Conservation (phyloP, 2,888 invertebrate genomes). For the Chydorus sphaericus region DNA sequence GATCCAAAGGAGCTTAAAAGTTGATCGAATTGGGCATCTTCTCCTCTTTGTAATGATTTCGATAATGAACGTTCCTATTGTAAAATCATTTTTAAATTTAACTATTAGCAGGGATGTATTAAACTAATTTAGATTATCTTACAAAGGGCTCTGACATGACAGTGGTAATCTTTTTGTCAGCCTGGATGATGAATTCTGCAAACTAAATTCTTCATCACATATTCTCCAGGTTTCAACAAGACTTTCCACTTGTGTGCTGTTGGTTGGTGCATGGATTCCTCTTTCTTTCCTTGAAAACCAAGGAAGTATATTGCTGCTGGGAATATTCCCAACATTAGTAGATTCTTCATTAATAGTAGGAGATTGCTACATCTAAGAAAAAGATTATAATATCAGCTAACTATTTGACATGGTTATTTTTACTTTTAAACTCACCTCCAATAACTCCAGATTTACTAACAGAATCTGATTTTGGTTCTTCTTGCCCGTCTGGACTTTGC, state of each 20-base stretch:
- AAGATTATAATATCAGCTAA: not conserved
- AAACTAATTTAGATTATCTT: no score
- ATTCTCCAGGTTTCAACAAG: constrained; percentile 66
- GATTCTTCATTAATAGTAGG: not conserved
- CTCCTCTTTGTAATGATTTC: constrained; percentile 87
- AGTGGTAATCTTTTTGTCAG: constrained; percentile 88
- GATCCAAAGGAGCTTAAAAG: constrained; percentile 79
- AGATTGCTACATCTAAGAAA: not conserved
- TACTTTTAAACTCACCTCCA: not conserved
- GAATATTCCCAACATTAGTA: not conserved
- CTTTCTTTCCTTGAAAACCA: constrained; percentile 70
- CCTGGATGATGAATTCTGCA: constrained; percentile 84
- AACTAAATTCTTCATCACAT: constrained; percentile 89
- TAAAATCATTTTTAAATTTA: no score
- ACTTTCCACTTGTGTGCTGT: constrained; percentile 26
- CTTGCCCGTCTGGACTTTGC: constrained; percentile 9
- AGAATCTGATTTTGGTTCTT: constrained; percentile 2
- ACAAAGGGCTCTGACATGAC: constrained; percentile 84
- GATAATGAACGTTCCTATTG: constrained; percentile 82
- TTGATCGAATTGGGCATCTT: constrained; percentile 90
- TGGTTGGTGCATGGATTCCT: constrained; percentile 32
- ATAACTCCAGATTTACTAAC: not conserved
- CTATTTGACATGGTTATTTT: not conserved
- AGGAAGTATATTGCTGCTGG: constrained; percentile 37
- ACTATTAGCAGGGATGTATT: no score